Evolutionary conservation across 2,113 vertebrate species (phyloP).

Genomic region (Lepisosteus osseus): DNA sequence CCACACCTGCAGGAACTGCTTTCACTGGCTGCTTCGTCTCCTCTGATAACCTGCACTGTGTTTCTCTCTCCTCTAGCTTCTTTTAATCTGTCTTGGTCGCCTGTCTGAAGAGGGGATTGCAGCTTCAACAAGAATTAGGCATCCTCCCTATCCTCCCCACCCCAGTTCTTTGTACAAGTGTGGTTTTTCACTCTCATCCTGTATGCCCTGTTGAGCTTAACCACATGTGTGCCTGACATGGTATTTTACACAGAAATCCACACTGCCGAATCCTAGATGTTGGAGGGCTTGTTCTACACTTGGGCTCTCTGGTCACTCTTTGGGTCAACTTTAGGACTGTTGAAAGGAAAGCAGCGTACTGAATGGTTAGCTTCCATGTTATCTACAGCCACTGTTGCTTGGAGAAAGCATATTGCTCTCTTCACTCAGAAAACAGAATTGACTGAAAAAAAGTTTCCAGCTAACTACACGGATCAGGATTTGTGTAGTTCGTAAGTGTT

Average conservation of each 20-base stretch:
- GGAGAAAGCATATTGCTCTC: too few relatives aligned
- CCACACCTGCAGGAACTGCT: constrained; percentile 5
- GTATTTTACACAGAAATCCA: constrained; percentile 47
- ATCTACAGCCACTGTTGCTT: too few relatives aligned
- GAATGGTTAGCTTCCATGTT: too few relatives aligned
- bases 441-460: too few relatives aligned
- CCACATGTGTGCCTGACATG: constrained; percentile 64
- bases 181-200: constrained; percentile 34
- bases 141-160: constrained; percentile 54
- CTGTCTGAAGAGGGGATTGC: constrained; percentile 90
- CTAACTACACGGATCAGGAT: too few relatives aligned
- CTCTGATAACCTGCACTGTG: constrained; percentile 54
- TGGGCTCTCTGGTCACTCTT: too few relatives aligned
- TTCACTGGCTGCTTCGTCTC: constrained; percentile 31
- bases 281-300: too few relatives aligned
- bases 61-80: constrained; percentile 81
- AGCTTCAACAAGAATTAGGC: constrained; percentile 84
- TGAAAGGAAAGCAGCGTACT: too few relatives aligned
- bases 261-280: too few relatives aligned
- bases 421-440: too few relatives aligned
- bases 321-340: too few relatives aligned
- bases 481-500: too few relatives aligned
- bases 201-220: constrained; percentile 52
- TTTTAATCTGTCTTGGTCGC: constrained; percentile 93
- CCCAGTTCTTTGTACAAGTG: constrained; percentile 42